Evolutionary conservation across 2,797 vertebrate species (phyloP).

Genomic region (Alauda arvensis): DNA sequence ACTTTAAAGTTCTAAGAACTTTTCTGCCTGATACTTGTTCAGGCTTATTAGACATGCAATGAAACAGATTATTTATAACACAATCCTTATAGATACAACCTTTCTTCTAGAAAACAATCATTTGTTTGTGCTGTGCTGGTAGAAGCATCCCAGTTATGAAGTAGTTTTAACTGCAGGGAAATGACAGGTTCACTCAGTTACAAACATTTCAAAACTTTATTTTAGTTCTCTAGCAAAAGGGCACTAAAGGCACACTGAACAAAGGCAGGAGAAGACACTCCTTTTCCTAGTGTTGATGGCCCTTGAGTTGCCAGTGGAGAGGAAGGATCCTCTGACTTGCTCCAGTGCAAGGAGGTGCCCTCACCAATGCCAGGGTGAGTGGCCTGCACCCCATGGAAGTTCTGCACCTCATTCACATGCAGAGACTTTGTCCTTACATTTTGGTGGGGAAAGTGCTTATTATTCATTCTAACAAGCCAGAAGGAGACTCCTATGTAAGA

Average conservation of each 20-base stretch:
- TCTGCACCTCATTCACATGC: background rate
- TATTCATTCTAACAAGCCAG: background rate
- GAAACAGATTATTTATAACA: background rate
- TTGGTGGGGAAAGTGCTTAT: background rate
- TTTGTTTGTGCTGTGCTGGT: background rate
- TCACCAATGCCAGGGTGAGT: background rate
- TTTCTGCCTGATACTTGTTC: background rate
- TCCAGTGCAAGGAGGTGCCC: background rate
- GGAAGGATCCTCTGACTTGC: background rate
- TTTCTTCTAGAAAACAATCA: conserved; percentile 8
- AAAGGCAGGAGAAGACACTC: background rate
- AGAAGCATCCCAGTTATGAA: background rate
- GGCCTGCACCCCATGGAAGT: background rate
- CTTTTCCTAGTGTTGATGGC: background rate
- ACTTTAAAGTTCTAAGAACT: background rate
- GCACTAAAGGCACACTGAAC: background rate
- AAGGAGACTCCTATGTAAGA: background rate
- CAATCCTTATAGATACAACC: background rate
- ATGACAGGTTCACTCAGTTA: background rate
- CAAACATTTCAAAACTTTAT: background rate
- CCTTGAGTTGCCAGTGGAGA: background rate
- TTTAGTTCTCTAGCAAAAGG: background rate
- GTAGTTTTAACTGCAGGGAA: background rate
- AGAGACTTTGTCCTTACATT: background rate
- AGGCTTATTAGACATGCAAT: background rate